Evolutionary conservation across 2,888 invertebrate species (phyloP).

Genomic region (Pristionchus entomophagus): DNA sequence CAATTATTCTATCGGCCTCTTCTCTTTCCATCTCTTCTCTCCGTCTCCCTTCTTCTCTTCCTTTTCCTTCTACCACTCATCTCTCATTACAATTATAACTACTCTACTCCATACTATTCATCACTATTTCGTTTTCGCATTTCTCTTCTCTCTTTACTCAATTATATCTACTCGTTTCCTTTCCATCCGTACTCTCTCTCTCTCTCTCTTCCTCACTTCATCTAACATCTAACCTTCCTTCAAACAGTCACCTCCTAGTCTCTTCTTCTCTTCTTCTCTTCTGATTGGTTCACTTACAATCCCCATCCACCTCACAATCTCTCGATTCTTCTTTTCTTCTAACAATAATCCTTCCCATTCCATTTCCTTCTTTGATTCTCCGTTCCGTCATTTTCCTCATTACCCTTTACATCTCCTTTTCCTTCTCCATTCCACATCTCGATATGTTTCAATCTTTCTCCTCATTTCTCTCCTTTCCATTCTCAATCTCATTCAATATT

Average conservation of each 20-base stretch:
- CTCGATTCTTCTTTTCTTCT: background rate
- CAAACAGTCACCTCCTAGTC: background rate
- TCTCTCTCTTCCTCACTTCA: background rate
- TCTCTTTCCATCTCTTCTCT: background rate
- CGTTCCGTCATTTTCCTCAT: background rate
- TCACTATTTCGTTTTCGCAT: constrained; percentile 12
- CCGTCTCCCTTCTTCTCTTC: constrained; percentile 1
- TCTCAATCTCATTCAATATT: background rate
- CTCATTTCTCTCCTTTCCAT: background rate
- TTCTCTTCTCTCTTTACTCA: constrained; percentile 3
- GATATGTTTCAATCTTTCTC: background rate
- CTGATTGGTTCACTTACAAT: background rate
- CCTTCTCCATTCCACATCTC: too few species aligned
- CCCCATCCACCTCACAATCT: constrained; percentile 4
- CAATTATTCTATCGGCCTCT: background rate
- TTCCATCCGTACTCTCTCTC: background rate
- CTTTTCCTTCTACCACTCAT: constrained; percentile 25
- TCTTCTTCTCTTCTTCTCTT: background rate
- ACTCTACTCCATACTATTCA: background rate
- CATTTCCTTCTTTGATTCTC: background rate
- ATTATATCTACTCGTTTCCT: background rate
- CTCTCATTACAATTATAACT: background rate
- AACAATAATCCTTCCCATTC: background rate
- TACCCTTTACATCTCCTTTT: background rate
- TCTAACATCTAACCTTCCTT: too few species aligned